Evolutionary conservation across 2,888 invertebrate genomes (phyloP), one percentile per base, ranked within the genome.

Genomic region (Lymantria monacha): DNA sequence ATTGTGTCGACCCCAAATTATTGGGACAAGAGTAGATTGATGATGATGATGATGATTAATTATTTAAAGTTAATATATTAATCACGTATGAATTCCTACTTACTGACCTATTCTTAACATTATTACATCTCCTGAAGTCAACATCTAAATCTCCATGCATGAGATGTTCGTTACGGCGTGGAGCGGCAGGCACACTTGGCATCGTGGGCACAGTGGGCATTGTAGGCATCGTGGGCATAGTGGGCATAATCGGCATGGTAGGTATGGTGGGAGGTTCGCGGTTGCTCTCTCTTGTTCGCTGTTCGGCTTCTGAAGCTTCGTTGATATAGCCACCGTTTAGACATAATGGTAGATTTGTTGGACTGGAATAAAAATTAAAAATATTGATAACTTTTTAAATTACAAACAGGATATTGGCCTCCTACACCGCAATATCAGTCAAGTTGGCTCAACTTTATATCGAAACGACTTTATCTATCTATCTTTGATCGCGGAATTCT

Each of bases 241-340:
- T 13, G 33, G 44, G 48, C 5, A 22, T 22, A 5, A 5, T 22
- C 2, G 22, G 22, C 31, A 47, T 47, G 43, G 63, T 63, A 41
- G 76, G 62, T 49, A 69, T 56, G 30, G 61, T 51, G 40, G 64
- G 66, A 0, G 66, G 72, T 45, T 82, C 84, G 15, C 87, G 78
- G 65, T 84, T 85, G 63, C 83, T 82, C 59, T 83, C 87, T 1
- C 89, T 70, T 13, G 86, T 83, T 22, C 87, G 76, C 33, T 84
- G 82, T 61, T 87, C 89, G 1, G 87, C 87, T 70, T 96, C 96
- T 55, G 95, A 94, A 38, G 95, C 95, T 83, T 96, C 96, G 87
- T 96, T 96, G 69, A 96, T 95, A 88, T 96, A 96, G 46, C 95
- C 95, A 46, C 95, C 95, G 61, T 95, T 95, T 60, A 95, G 92